These are phyloP conservation scores for Elephas maximus DNA, from an alignment of 2,113 vertebrate species.

Conservation along the genomic window DNA sequence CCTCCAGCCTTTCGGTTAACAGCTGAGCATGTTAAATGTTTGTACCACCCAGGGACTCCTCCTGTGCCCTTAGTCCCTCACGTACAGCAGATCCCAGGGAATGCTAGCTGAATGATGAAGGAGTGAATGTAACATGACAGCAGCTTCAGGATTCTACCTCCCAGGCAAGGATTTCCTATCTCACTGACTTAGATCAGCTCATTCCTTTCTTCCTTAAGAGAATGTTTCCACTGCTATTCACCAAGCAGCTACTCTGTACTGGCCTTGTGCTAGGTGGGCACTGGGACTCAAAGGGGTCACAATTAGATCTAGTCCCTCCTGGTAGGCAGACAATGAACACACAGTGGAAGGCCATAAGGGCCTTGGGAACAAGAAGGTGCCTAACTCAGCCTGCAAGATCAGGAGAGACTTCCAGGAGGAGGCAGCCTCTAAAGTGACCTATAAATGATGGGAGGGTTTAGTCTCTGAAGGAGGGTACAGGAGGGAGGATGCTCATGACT, in stretches of 20 bases:
- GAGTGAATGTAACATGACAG: too few species aligned
- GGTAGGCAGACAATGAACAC: background rate
- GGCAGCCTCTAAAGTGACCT: background rate
- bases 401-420: background rate
- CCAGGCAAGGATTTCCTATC: background rate
- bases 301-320: background rate
- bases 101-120: accelerated
- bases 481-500: background rate
- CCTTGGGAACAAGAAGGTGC: background rate
- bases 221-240: background rate
- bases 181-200: background rate
- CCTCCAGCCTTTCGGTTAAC: background rate
- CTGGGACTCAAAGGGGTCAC: background rate
- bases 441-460: background rate
- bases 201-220: background rate
- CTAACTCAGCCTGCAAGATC: background rate
- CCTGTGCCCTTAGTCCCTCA: background rate
- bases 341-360: background rate
- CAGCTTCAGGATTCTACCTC: background rate
- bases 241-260: background rate
- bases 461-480: background rate
- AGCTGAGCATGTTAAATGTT: background rate
- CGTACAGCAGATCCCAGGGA: background rate
- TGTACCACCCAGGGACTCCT: background rate
- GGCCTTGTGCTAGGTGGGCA: background rate